These are phyloP conservation scores for Chrysemys picta DNA, from an alignment of 2,113 vertebrate species.

Conservation along the genomic window DNA sequence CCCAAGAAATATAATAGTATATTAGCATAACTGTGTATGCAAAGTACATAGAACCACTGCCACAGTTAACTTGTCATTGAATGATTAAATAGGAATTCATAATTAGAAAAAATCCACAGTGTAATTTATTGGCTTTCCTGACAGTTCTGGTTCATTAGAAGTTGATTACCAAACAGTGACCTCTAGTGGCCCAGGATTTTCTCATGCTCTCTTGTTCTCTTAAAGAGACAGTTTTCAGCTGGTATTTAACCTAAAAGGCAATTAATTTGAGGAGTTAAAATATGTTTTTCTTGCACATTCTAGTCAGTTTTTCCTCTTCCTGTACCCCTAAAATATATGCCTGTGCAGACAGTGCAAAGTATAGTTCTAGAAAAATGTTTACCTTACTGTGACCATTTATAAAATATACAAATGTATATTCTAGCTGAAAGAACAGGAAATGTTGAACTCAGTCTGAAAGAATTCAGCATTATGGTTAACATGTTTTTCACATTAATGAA, in stretches of 20 bases:
- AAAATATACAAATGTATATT: not conserved
- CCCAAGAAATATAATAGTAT: constrained; percentile 85
- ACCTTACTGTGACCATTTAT: not conserved
- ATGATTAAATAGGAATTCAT: constrained; percentile 97
- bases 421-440: rapidly evolving
- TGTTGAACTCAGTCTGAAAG: not conserved
- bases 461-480: not conserved
- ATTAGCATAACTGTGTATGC: constrained; percentile 91
- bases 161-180: constrained; percentile 93
- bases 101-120: constrained; percentile 90
- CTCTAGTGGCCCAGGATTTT: constrained; percentile 85
- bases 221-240: not conserved
- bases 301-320: not conserved
- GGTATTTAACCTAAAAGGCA: not conserved
- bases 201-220: constrained; percentile 39
- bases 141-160: constrained; percentile 93
- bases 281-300: not conserved
- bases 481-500: not conserved
- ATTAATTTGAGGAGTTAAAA: constrained; percentile 30
- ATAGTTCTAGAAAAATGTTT: constrained; percentile 5
- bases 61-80: constrained; percentile 90
- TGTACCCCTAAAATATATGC: constrained; percentile 20
- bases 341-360: not conserved
- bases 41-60: constrained; percentile 82
- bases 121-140: constrained; percentile 91